Evolutionary conservation across 2,888 invertebrate species (phyloP), one percentile per base, ranked within the genome.

Genomic region (Drosophila atroscutellata): DNA sequence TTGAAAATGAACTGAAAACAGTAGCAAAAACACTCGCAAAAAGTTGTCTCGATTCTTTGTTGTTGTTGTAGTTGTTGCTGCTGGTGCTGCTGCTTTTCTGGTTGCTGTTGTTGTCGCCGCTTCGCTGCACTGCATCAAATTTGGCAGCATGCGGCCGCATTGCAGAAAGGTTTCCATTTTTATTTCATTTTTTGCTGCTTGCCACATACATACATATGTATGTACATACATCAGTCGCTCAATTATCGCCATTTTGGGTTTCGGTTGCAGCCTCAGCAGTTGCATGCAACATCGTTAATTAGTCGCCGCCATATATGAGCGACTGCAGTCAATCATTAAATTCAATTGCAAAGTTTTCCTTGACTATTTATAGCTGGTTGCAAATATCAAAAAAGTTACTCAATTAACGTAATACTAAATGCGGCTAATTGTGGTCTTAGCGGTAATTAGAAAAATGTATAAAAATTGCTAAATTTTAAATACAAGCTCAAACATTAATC

Each of bases 1-100:
- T 85, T 76, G 74, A 83, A 83, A 85, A 85, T 85, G 85, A 89
- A 82, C 88, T 87, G 59, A 72, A 79, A 86, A 88, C 80, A 78
- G 83, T 79, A 87, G 86, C 90, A 88, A 77, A 77, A 83, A 65
- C 75, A 72, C 63, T 59, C 68, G 39, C 57, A 72, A 67, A 64
- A 86, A 86, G 56, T 66, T 50, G 65, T 69, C 57, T 85, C 60
- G 67, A 67, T 80, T 66, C 60, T 58, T 36, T 45, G 39, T 55
- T 62, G 60, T 26, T 67, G 52, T 39, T 58, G 74, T 18, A 52
- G 65, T 8, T 68, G 57, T 20, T 54, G 69, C 11, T 63, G 67
- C 5, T 66, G 62, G 26, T 39, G 58, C 9, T 65, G 58, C 45
- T 51, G 71, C 28, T 62, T 69, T 32, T 68, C 60, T 34, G 51